Base-by-base conservation (phyloP, 2,888 invertebrate species). In the Polia nebulosa region DNA sequence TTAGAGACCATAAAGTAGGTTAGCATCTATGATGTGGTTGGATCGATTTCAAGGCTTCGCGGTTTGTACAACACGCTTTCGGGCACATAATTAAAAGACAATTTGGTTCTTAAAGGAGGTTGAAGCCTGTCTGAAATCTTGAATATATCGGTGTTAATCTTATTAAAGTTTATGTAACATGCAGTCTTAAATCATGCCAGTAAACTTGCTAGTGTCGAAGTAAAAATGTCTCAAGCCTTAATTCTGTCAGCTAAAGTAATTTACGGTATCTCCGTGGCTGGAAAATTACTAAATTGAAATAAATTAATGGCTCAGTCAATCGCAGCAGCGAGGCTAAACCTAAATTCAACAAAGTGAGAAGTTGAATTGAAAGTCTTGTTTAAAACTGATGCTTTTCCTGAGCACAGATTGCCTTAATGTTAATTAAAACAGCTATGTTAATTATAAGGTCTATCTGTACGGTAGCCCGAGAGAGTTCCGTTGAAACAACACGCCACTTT, bases 31-130 rank as follows among this genome's bases (percentile, higher is more conserved):
- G 89, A 91, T 94, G 93, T 84, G 94, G 95, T 94, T 89, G 89
- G 93, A 94, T 95, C 90, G 85, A 90, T 92, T 94, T 93, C 95
- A 94, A 94, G 93, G 93, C 82, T 89, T 89, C 81, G 94, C 81
- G 93, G 94, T 93, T 90, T 86, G 72, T 76, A 72, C 82, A 80
- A 87, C 85, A 81, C 72, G 87, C 85, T 91, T 90, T 85, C 89
- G 87, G 80, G 65, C 81, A 80, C 57, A 61, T 78, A 71, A 78
- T 83, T 84, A 81, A 76, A 82, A 79, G 41, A 72, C 68, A 69
- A 80, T 81, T 69, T 57, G 29, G 32, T 32, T 49, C 44, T 61
- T 51, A 29, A 57, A 39, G n/a, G 39, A 78, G 20, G 45, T 55
- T 22, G 13, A 6, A 27, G 8, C 7, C 27, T 36, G 20, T 39